These are phyloP conservation scores for Murina feae DNA, from an alignment of 2,113 vertebrate species.

Conservation along the genomic window DNA sequence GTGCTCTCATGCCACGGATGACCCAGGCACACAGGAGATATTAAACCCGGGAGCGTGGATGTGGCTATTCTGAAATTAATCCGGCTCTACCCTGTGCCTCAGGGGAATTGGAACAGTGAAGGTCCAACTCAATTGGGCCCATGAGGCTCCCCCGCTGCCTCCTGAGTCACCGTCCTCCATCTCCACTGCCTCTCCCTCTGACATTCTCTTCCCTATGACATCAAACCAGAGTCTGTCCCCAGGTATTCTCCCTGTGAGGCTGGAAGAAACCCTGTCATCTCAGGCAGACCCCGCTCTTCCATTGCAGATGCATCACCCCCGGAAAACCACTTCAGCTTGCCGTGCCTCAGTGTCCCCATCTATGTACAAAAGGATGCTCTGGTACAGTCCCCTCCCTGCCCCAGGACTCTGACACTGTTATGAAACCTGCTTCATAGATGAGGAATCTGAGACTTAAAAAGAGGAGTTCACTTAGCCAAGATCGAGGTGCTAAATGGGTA, in stretches of 20 bases:
- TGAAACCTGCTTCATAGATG: neutral
- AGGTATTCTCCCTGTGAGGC: fast-evolving
- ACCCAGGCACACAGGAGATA: constrained; percentile 35
- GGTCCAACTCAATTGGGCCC: neutral
- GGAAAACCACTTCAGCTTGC: neutral
- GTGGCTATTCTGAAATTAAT: constrained; percentile 35
- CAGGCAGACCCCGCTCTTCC: neutral
- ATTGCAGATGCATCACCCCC: fast-evolving
- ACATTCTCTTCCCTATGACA: neutral
- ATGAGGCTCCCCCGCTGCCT: fast-evolving
- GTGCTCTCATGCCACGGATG: neutral
- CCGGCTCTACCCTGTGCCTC: neutral
- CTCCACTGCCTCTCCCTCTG: neutral
- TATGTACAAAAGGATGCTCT: fast-evolving
- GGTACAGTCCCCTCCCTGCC: neutral
- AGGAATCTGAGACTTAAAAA: neutral
- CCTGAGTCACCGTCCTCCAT: neutral
- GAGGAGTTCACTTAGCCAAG: neutral
- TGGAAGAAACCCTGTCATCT: neutral
- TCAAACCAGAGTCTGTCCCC: neutral
- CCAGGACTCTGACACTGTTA: neutral
- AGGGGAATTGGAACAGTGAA: neutral
- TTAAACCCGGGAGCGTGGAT: constrained; percentile 39
- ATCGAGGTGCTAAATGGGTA: neutral
- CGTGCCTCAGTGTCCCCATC: neutral